Base-by-base conservation (phyloP, 2,797 vertebrate genomes). In the Onychomys leucogaster region DNA sequence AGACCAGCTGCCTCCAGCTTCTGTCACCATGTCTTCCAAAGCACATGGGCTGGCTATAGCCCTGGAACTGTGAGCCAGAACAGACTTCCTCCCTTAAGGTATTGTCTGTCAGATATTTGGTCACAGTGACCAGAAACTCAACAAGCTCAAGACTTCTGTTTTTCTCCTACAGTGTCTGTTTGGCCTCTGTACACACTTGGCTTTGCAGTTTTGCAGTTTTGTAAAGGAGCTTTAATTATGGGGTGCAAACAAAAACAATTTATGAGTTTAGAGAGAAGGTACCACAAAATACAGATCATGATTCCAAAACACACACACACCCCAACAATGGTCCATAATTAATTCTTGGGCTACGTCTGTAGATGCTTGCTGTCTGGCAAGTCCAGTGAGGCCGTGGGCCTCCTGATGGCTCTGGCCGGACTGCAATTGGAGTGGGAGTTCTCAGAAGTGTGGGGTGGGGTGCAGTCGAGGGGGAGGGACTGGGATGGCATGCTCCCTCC, bases 401-500 rank as follows among this genome's bases (percentile, higher is more conserved):
- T 76, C 63, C 37, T 9, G 77, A 6, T 12, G 81, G 69, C 4
- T 49, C 73, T 37, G 32, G 61, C 55, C 29, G 13, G 19, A 61
- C 34, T 32, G 25, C n/a, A 4, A 0, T 0, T 1, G 11, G 46
- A 27, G n/a, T 2, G 61, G 34, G n/a, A 0, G 37, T 29, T 61
- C 63, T 98, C 91, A 98, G 83, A 91, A 92, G 29, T 0, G 61
- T 4, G 90, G 88, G 43, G 17, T 0, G 4, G 94, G 98, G 17
- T 97, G 84, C 34, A 97, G 90, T 67, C 41, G 82, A 95, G 96
- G 0, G 89, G 92, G 95, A 88, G 92, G 96, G 16, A 97, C 95
- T 0, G 81, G 95, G 86, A 95, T 86, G 1, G 90, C 96, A 0
- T 94, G 77, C 5, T 97, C 67, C 63, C 88, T 61, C 78, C 0